Conservation (phyloP, 2,113 vertebrate species). For the Emydura subglobosa region DNA sequence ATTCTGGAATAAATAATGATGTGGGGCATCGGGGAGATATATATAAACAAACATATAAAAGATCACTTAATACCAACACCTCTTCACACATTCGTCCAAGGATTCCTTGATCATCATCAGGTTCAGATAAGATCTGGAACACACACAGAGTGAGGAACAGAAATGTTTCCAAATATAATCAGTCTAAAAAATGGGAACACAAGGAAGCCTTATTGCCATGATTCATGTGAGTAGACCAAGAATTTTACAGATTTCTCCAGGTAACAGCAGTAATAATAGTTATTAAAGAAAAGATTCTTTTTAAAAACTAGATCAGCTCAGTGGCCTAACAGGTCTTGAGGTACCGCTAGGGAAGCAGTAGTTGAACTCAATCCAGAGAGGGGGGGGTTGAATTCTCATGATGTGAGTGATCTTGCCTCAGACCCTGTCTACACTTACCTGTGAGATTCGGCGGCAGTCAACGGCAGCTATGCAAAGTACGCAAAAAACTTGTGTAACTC, state of each 20-base stretch:
- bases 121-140: not conserved
- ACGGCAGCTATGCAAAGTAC: too few relatives aligned
- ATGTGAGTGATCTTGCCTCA: slow-evolving; percentile 12
- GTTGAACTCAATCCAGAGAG: slow-evolving; percentile 14
- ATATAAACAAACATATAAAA: not conserved
- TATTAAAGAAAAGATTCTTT: not conserved
- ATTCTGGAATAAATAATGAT: slow-evolving; percentile 4
- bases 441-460: too few relatives aligned
- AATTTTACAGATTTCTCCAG: not conserved
- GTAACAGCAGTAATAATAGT: not conserved
- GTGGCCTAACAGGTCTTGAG: not conserved
- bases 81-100: not conserved
- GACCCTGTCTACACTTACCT: too few relatives aligned
- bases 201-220: not conserved
- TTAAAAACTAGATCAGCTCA: not conserved
- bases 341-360: not conserved
- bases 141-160: not conserved
- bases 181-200: not conserved
- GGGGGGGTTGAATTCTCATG: slow-evolving; percentile 36
- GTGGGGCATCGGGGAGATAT: not conserved
- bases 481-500: too few relatives aligned
- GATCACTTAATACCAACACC: not conserved
- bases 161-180: not conserved
- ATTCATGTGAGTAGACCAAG: not conserved
- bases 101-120: slow-evolving; percentile 16